A percentile compares a stretch with the other conserved stretches of the same genome.
Evolutionary conservation across 1,140 invertebrate species (phyloP).

Genomic region (Choristoneura fumiferana): DNA sequence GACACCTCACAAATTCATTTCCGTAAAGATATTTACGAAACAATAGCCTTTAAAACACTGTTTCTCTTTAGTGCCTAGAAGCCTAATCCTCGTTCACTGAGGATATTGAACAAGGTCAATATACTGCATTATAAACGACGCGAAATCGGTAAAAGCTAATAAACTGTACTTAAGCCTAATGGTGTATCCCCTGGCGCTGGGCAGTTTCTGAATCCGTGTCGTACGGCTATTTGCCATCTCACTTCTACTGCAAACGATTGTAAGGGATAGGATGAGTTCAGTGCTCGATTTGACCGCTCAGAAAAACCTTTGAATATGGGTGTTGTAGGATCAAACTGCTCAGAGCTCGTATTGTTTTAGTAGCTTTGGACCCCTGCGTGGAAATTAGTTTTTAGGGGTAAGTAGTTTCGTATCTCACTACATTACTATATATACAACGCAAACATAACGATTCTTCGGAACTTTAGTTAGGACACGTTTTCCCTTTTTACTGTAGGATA

Average conservation of each 20-base stretch:
- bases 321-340: neutral
- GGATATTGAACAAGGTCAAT: no score
- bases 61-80: neutral
- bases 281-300: neutral
- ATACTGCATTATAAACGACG: neutral
- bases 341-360: constrained; percentile 9
- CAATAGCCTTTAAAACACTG: neutral
- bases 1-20: neutral
- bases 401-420: neutral
- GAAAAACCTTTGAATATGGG: neutral
- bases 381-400: constrained; percentile 2
- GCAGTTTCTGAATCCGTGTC: neutral
- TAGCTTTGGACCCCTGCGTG: neutral
- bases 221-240: neutral
- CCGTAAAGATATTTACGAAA: neutral
- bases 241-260: neutral
- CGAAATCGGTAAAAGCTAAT: constrained; percentile 11
- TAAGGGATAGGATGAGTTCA: neutral
- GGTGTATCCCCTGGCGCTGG: neutral
- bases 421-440: no score
- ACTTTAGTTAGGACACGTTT: no score
- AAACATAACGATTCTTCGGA: no score
- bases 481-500: no score
- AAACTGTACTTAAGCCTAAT: constrained; percentile 18
- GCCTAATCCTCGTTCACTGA: neutral